Conservation (phyloP, 1,140 invertebrate species). For the Ooceraea biroi region DNA sequence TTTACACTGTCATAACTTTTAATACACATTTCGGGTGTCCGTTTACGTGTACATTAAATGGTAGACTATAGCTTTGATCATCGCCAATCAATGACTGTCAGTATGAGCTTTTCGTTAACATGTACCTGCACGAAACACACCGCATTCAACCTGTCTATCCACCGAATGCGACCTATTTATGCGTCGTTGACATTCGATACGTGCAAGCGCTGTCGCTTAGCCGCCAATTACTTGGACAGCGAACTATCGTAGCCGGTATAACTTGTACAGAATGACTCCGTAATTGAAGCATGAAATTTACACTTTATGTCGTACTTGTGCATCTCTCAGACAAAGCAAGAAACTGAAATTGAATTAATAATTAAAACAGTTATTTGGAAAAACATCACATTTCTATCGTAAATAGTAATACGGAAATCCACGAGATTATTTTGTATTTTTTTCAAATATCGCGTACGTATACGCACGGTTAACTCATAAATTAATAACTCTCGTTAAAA, state of each 20-base stretch:
- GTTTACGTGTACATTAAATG: constrained; percentile 54
- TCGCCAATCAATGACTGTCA: constrained; percentile 53
- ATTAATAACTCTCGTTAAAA: background rate
- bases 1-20: constrained; percentile 47
- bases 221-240: constrained; percentile 51
- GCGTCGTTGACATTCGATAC: constrained; percentile 52
- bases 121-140: constrained; percentile 42
- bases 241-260: constrained; percentile 20
- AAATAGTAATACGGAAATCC: background rate
- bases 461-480: background rate
- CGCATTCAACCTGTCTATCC: constrained; percentile 50
- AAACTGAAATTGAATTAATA: background rate
- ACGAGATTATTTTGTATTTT: background rate
- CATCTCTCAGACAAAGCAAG: background rate
- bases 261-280: background rate
- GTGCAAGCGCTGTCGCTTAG: constrained; percentile 48
- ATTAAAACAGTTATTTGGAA: background rate
- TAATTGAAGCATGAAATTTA: constrained; percentile 14
- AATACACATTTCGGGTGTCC: constrained; percentile 19
- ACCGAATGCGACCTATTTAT: constrained; percentile 57
- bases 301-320: background rate
- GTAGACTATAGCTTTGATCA: constrained; percentile 41
- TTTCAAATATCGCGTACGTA: background rate
- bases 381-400: background rate
- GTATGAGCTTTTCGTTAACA: constrained; percentile 50